phyloP scores from a whole-genome alignment of 2,113 vertebrate species.

The Centropristis striata region DNA sequence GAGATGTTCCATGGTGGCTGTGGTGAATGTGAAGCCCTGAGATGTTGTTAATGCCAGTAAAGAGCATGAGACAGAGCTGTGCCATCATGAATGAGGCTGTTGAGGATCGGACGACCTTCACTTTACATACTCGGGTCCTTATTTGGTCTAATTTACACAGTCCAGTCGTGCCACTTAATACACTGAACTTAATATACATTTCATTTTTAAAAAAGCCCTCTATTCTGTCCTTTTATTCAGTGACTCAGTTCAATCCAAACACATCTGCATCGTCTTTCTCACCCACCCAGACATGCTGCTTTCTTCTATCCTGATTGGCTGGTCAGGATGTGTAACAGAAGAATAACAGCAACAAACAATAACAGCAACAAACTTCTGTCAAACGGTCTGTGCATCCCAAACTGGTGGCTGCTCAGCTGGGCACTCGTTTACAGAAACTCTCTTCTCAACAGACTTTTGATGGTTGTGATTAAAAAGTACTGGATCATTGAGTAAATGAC shows the following conservation, averaged over 20 bases:
- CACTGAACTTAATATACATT: background rate
- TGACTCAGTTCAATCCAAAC: slow-evolving; percentile 32
- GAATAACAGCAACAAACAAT: slow-evolving; percentile 52
- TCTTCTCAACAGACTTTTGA: background rate
- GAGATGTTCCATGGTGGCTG: slow-evolving; percentile 13
- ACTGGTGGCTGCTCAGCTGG: slow-evolving; percentile 73
- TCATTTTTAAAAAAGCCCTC: no score
- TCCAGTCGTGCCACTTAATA: background rate
- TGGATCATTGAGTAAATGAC: slow-evolving; percentile 27
- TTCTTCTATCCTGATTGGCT: slow-evolving; percentile 84
- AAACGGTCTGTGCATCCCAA: slow-evolving; percentile 11
- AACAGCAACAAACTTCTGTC: background rate
- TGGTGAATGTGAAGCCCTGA: slow-evolving; percentile 76
- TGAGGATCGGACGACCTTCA: slow-evolving; percentile 3
- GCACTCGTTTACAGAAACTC: slow-evolving; percentile 8
- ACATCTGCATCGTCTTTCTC: background rate
- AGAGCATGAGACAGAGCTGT: slow-evolving; percentile 40
- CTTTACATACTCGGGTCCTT: background rate
- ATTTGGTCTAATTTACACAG: slow-evolving; percentile 4
- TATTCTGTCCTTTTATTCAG: slow-evolving; percentile 35
- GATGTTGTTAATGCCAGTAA: slow-evolving; percentile 67
- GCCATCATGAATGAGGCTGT: slow-evolving; percentile 20
- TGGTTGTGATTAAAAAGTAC: background rate
- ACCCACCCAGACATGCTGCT: slow-evolving; percentile 2
- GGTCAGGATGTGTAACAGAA: slow-evolving; percentile 81